phyloP scores from a whole-genome alignment of 2,113 vertebrate species.

The Rallus limicola region DNA sequence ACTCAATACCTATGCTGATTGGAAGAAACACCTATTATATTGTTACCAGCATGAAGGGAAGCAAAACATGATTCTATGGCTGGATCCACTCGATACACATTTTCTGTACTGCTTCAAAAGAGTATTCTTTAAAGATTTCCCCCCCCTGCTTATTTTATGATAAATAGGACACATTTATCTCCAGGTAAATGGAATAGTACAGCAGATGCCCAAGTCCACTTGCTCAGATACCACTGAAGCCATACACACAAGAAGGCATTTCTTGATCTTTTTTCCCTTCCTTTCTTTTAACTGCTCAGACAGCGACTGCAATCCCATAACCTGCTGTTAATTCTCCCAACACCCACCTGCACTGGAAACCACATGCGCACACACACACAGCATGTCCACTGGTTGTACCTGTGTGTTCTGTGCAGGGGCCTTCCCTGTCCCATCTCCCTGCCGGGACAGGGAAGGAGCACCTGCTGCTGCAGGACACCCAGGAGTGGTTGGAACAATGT shows the following conservation, averaged over 20 bases:
- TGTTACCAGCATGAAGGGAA: not conserved
- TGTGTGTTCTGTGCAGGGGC: not conserved
- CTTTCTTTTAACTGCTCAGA: not conserved
- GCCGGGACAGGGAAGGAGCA: too few species aligned
- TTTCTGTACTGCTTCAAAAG: not conserved
- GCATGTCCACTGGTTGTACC: not conserved
- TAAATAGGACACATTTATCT: not conserved
- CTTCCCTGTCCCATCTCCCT: not conserved
- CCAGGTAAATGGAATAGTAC: not conserved
- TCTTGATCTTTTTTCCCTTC: not conserved
- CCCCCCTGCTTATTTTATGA: not conserved
- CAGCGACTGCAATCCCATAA: not conserved
- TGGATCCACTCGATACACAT: not conserved
- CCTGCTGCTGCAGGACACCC: not conserved
- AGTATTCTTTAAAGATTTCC: not conserved
- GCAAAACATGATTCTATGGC: not conserved
- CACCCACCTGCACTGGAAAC: not conserved
- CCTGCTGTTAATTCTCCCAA: not conserved
- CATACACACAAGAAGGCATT: not conserved
- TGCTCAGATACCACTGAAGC: not conserved
- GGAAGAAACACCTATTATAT: not conserved
- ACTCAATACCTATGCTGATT: not conserved
- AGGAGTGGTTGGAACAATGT: not conserved
- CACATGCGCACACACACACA: accelerated
- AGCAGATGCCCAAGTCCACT: not conserved